Evolutionary conservation across 2,888 invertebrate species (phyloP), one percentile per base, ranked within the genome.

Genomic region (Leptogaster cylindrica): DNA sequence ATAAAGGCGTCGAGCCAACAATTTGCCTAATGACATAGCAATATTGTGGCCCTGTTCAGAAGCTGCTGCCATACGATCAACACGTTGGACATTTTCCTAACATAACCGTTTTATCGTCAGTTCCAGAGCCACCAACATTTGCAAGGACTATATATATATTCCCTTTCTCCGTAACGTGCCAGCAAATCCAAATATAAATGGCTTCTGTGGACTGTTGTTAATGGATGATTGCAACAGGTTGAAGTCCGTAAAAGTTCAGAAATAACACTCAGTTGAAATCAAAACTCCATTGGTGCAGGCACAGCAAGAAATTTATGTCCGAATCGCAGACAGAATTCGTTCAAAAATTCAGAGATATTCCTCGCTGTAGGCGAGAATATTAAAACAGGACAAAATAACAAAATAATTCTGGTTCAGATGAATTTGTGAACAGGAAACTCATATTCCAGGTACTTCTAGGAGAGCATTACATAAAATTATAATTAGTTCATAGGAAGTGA

Each of bases 11-110:
- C 55, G 39, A 50, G 48, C 67, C 58, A 51, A 61, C 67, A 61
- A 50, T 58, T 67, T 64, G 31, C 52, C 63, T 67, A 67, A 67
- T 63, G 50, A 36, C 39, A 64, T 67, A 28, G 55, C 67, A 67
- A 64, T 52, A 64, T 66, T 46, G 31, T 51, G 52, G 46, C 16
- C 44, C 23, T 39, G 50, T 63, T 23, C 48, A 46, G 55, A 18
- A 50, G 8, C 41, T 44, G 52, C 27, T 64, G 18, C 50, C 27
- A 25, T 39, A 51, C 51, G 50, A 67, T 67, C 67, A 67, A 63
- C 67, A 63, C 46, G 50, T 67, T 50, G 25, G 63, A 39, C 51
- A 61, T 51, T 67, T 63, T 50, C 36, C 67, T 58, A 46, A 55
- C 36, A 36, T 55, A 55, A 55, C 55, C 33, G 55, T 55, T 55